Percentiles rank a stretch among this genome's conserved stretches.
These are phyloP conservation scores for Listrodromus nycthemerus DNA, from an alignment of 2,888 invertebrate genomes.

Conservation along the genomic window DNA sequence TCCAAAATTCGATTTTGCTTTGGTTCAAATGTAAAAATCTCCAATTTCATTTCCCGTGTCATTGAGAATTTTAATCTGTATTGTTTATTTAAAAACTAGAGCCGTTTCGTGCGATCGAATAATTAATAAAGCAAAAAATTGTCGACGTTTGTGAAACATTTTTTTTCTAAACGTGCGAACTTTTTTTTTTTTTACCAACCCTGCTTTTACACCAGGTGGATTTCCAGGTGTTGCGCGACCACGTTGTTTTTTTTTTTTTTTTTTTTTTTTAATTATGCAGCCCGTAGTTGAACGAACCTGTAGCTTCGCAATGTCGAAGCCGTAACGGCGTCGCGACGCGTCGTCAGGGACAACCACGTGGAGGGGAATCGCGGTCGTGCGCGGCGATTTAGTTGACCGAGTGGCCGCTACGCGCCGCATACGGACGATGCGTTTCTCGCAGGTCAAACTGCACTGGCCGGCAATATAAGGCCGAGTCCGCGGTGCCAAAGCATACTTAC, in stretches of 20 bases:
- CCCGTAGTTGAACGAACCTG: background rate
- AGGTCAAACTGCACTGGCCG: background rate
- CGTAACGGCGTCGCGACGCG: background rate
- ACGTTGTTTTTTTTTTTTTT: background rate
- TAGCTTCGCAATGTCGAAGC: slow-evolving; percentile 1
- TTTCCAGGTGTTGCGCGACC: background rate
- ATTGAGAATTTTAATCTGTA: too few relatives aligned
- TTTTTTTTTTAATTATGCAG: background rate
- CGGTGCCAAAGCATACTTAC: slow-evolving; percentile 74
- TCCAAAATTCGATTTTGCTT: too few relatives aligned
- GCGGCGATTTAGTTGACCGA: slow-evolving; percentile 71
- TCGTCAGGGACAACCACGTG: background rate
- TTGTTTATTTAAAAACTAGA: too few relatives aligned
- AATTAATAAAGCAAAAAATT: too few relatives aligned
- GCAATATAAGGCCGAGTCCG: slow-evolving; percentile 40
- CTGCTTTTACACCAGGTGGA: background rate
- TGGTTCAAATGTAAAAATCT: too few relatives aligned
- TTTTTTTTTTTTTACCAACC: background rate
- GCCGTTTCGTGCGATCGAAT: too few relatives aligned
- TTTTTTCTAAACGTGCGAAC: background rate
- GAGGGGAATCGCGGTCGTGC: background rate
- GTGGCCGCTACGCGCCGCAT: slow-evolving; percentile 68
- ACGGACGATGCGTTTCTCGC: slow-evolving; percentile 24
- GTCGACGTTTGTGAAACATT: too few relatives aligned
- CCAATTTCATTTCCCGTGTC: too few relatives aligned